phyloP scores from a whole-genome alignment of 2,888 invertebrate species.

The Archips crataeganus region DNA sequence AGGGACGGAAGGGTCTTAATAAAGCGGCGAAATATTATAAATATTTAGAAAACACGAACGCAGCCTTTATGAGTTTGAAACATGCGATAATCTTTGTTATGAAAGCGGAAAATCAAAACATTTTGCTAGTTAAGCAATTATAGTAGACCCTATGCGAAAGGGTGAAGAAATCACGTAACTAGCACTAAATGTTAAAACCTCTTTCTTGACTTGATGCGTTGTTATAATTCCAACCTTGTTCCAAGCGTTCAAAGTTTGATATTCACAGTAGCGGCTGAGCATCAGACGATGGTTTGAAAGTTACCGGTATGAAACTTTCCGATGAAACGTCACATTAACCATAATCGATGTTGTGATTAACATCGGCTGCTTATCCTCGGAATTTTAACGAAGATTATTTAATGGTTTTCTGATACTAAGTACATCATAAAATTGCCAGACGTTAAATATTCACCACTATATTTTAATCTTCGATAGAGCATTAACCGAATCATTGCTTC shows the following conservation, averaged over 20 bases:
- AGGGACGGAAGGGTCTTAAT: conserved; percentile 44
- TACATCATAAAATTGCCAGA: neutral
- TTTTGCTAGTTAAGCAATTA: conserved; percentile 37
- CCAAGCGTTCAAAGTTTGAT: neutral
- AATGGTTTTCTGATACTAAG: conserved; percentile 6
- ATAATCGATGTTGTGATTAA: conserved; percentile 12
- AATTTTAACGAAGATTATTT: conserved; percentile 3
- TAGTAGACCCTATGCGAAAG: neutral
- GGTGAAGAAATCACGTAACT: neutral
- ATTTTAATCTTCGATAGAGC: neutral
- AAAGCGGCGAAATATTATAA: conserved; percentile 45
- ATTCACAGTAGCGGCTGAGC: neutral
- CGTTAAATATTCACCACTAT: neutral
- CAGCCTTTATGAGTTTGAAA: conserved; percentile 44
- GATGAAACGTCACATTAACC: neutral
- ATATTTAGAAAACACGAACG: conserved; percentile 47
- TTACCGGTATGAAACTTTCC: neutral
- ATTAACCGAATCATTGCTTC: neutral
- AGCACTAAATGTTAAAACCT: neutral
- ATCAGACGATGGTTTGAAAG: neutral
- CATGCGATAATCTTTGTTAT: conserved; percentile 46
- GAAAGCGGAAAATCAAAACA: conserved; percentile 33
- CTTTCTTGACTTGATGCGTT: neutral
- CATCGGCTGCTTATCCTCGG: neutral
- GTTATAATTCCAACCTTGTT: neutral